Evolutionary conservation across 2,888 invertebrate species (phyloP).

Genomic region (Coelinius sp.): DNA sequence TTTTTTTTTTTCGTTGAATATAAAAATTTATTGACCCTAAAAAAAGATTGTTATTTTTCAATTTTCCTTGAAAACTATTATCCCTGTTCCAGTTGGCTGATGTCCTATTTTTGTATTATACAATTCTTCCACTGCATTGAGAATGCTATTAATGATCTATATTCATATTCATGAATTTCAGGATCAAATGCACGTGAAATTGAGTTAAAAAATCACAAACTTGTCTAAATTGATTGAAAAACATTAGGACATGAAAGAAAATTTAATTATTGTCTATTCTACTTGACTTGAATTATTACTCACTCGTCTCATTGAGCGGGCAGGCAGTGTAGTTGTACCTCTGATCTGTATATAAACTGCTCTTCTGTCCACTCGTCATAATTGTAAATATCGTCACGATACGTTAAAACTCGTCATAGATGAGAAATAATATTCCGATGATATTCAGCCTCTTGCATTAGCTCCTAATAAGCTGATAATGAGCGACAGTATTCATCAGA

Average conservation of each 20-base stretch:
- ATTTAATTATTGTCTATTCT: neutral
- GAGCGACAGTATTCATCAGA: neutral
- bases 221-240: neutral
- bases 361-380: constrained; percentile 63
- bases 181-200: too few relatives aligned
- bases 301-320: constrained; percentile 62
- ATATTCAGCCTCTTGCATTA: constrained; percentile 38
- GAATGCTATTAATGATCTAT: too few relatives aligned
- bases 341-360: constrained; percentile 57
- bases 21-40: neutral
- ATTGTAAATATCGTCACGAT: constrained; percentile 63
- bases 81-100: constrained; percentile 7
- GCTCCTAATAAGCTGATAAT: neutral
- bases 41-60: neutral
- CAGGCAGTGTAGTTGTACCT: constrained; percentile 66
- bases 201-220: neutral
- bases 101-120: constrained; percentile 29
- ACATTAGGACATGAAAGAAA: too few relatives aligned
- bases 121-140: neutral
- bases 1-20: too few relatives aligned
- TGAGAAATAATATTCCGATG: constrained; percentile 58
- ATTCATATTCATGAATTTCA: too few relatives aligned
- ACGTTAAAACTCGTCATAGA: constrained; percentile 64
- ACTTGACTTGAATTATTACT: constrained; percentile 43
- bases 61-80: neutral